Conservation (phyloP, 2,113 vertebrate species). For the Apodemus speciosus region DNA sequence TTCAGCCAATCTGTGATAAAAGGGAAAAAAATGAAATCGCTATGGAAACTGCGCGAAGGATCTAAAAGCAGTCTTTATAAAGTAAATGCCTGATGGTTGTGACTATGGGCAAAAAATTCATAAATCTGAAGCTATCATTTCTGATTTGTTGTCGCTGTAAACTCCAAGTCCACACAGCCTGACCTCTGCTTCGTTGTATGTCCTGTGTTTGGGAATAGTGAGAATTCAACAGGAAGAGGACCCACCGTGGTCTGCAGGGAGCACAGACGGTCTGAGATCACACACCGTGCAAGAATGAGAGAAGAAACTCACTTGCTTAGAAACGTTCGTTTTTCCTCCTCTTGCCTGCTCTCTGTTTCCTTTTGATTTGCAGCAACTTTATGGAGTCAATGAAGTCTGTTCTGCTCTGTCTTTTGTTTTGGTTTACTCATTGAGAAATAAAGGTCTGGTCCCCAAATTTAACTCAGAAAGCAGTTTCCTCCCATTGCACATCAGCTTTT, state of each 20-base stretch:
- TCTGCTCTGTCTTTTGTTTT: conserved; percentile 18
- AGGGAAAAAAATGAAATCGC: conserved; percentile 89
- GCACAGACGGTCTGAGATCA: not conserved
- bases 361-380: conserved; percentile 70
- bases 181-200: conserved; percentile 87
- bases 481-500: conserved; percentile 80
- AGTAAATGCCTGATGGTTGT: conserved; percentile 91
- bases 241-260: conserved; percentile 71
- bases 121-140: conserved; percentile 89
- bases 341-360: conserved; percentile 64
- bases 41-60: conserved; percentile 92
- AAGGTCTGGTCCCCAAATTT: conserved; percentile 80
- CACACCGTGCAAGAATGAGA: not conserved
- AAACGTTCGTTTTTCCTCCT: conserved; percentile 59
- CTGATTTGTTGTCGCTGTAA: conserved; percentile 87
- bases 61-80: conserved; percentile 91
- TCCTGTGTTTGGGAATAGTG: conserved; percentile 83
- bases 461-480: conserved; percentile 81
- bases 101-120: conserved; percentile 88
- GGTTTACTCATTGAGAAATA: conserved; percentile 67
- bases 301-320: conserved; percentile 82
- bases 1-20: conserved; percentile 91
- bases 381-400: conserved; percentile 43
- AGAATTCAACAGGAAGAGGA: conserved; percentile 83
- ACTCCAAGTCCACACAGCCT: conserved; percentile 85